Base-by-base conservation (phyloP, 2,797 vertebrate species). In the Melanotaenia pygmaea region DNA sequence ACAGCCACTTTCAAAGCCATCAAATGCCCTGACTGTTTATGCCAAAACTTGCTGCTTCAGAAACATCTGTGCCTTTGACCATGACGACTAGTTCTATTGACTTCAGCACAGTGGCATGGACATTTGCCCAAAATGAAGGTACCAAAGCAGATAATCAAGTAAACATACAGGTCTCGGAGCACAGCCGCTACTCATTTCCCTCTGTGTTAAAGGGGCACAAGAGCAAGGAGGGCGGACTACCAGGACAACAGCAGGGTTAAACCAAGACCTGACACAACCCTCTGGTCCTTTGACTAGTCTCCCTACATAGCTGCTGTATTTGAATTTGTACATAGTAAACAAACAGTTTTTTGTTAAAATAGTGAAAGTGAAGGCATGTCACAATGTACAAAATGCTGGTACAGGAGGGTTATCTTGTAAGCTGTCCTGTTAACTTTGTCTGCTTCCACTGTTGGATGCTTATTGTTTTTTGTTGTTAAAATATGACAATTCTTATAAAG, bases 1-100 rank as follows among this genome's bases (percentile, higher is more conserved):
- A 16, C 57, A 66, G 65, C 68, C 80, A 74, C 37, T 68, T 68
- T 76, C 70, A 64, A 59, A 73, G n/a, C 40, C 67, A 68, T 76
- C 61, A 60, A 26, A 61, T 22, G 51, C 56, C 67, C 47, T 74
- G 24, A 37, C 35, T 38, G 53, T 58, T 47, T 3, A 20, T 59
- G 75, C 67, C 74, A 78, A 65, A 54, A 37, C 60, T 51, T 4
- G 5, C 43, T 34, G 51, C 65, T 57, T 51, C 53, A 30, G 26
- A 30, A 56, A 32, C 32, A 54, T 67, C 11, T 0, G n/a, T 9
- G 53, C 20, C 62, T 43, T 24, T 60, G 63, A 72, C 60, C 13
- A 3, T 22, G 61, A 59, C 51, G 13, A n/a, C 38, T 14, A 8
- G 22, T 24, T 13, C 9, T 16, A 10, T 67, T 67, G 59, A 81